These are phyloP conservation scores for Choloepus didactylus DNA, from an alignment of 2,797 vertebrate species.

Conservation along the genomic window DNA sequence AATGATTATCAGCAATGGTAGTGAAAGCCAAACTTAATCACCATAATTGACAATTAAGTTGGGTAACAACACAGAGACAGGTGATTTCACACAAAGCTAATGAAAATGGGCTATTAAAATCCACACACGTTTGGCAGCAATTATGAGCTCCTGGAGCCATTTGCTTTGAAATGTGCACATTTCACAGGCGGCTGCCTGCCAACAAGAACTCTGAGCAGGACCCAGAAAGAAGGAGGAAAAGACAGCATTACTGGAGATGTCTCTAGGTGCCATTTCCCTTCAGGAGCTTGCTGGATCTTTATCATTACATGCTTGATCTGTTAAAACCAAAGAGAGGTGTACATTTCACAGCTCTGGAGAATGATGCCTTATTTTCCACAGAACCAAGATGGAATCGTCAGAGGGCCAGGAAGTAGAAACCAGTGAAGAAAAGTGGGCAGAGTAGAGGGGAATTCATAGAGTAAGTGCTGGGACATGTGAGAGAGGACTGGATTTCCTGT, in stretches of 20 bases:
- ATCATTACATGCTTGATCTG: background rate
- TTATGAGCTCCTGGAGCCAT: constrained; percentile 78
- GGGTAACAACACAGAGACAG: constrained; percentile 83
- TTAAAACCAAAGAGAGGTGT: constrained; percentile 32
- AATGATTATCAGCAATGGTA: constrained; percentile 70
- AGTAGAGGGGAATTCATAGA: background rate
- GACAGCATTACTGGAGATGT: background rate
- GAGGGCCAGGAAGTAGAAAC: background rate
- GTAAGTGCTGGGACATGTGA: background rate
- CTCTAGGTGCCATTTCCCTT: background rate
- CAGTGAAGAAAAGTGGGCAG: background rate
- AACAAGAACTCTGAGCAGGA: constrained; percentile 65
- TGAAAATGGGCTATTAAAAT: constrained; percentile 84
- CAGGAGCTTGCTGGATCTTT: background rate
- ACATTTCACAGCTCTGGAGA: background rate
- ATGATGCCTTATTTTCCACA: background rate
- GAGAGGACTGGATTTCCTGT: background rate
- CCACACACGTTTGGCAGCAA: constrained; percentile 79
- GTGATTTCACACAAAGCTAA: constrained; percentile 84
- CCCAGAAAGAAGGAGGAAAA: constrained; percentile 1
- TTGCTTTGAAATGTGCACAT: constrained; percentile 76
- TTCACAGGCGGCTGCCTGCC: constrained; percentile 78
- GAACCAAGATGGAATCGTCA: background rate
- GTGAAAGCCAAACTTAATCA: constrained; percentile 82
- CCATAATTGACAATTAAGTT: constrained; percentile 84